Conservation (phyloP, 2,113 vertebrate genomes). For the Odontophorus gujanensis region DNA sequence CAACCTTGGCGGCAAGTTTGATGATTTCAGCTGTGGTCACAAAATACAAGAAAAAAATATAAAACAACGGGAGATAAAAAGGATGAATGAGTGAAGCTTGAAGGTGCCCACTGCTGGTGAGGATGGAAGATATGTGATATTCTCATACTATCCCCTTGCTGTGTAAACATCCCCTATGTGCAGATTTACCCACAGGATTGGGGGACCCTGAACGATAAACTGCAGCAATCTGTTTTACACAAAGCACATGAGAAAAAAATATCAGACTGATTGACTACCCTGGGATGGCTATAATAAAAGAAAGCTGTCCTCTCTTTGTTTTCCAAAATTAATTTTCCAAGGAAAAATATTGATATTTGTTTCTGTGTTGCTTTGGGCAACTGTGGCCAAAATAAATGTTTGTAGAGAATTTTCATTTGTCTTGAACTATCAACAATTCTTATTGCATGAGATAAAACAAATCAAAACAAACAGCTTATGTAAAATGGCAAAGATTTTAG, state of each 20-base stretch:
- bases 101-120: not conserved
- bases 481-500: not conserved
- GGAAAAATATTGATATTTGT: not conserved
- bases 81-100: not conserved
- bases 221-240: not conserved
- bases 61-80: not conserved
- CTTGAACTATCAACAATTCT: not conserved
- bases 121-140: not conserved
- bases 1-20: not conserved
- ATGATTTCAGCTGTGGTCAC: not conserved
- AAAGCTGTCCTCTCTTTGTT: not conserved
- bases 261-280: not conserved
- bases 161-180: rapidly evolving
- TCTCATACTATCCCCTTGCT: not conserved
- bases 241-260: not conserved
- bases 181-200: not conserved
- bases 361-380: not conserved
- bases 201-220: not conserved
- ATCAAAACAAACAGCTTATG: not conserved
- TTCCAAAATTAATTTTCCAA: not conserved
- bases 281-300: not conserved
- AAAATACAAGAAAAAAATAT: not conserved
- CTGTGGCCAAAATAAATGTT: not conserved
- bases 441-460: not conserved
- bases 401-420: not conserved